phyloP scores from a whole-genome alignment of 2,113 vertebrate species.

The Syngnathoides biaculeatus region DNA sequence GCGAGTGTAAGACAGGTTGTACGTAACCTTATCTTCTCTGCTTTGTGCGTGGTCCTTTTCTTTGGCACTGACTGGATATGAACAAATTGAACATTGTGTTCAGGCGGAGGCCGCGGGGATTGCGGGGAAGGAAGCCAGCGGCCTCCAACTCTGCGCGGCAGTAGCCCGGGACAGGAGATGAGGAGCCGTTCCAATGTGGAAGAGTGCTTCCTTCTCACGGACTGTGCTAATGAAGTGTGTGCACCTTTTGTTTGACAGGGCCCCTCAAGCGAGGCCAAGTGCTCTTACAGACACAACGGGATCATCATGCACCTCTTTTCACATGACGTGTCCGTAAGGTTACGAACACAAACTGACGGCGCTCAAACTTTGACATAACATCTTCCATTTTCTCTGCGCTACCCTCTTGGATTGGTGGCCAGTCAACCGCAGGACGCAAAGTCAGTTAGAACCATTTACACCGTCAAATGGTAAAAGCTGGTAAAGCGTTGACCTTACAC shows the following conservation, averaged over 20 bases:
- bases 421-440: neutral
- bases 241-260: constrained; percentile 57
- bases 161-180: constrained; percentile 63
- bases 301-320: neutral
- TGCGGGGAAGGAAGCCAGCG: constrained; percentile 58
- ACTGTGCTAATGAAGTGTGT: constrained; percentile 68
- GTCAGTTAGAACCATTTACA: neutral
- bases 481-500: too few species aligned
- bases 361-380: neutral
- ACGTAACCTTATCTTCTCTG: constrained; percentile 81
- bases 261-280: constrained; percentile 31
- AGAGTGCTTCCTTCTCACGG: constrained; percentile 69
- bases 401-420: neutral
- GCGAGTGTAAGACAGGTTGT: constrained; percentile 77
- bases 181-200: constrained; percentile 70
- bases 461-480: too few species aligned
- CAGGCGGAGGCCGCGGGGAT: constrained; percentile 60
- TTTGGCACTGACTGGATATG: constrained; percentile 65
- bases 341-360: neutral
- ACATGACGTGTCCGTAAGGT: neutral
- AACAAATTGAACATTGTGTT: constrained; percentile 80
- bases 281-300: constrained; percentile 25
- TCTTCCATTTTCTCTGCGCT: neutral
- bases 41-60: constrained; percentile 70
- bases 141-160: constrained; percentile 60